A percentile compares a stretch with the other conserved stretches of the same genome.
Evolutionary conservation across 2,113 vertebrate species (phyloP).

Genomic region (cat (Felis catus)): DNA sequence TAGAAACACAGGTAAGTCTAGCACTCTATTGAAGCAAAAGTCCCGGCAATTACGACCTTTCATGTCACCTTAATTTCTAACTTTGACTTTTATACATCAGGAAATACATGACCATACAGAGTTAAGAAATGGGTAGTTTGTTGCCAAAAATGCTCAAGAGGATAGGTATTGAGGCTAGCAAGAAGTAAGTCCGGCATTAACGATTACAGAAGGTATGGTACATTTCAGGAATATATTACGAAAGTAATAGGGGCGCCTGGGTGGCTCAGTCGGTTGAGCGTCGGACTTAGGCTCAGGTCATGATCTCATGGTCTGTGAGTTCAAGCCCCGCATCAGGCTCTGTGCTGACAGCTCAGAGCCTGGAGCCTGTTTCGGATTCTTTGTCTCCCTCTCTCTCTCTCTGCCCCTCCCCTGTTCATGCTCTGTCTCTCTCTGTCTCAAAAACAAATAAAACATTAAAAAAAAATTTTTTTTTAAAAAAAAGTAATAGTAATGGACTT

Average conservation of each 20-base stretch:
- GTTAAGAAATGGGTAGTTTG: neutral
- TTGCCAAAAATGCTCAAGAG: neutral
- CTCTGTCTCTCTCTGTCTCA: no score
- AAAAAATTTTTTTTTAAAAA: no score
- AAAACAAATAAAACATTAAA: no score
- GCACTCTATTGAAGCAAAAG: constrained; percentile 52
- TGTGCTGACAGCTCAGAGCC: no score
- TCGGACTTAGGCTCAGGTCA: no score
- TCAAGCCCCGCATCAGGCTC: no score
- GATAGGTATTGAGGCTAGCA: neutral
- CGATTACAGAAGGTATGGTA: neutral
- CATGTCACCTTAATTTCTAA: constrained; percentile 28
- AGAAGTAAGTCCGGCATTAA: neutral
- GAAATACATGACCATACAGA: neutral
- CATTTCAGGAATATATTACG: neutral
- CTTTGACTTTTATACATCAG: neutral
- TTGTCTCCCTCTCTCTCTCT: no score
- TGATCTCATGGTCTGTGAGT: no score
- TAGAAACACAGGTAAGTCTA: neutral
- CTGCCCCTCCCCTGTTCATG: no score
- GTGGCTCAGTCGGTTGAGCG: no score
- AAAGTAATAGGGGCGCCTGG: no score
- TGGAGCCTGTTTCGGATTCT: no score
- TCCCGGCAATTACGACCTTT: constrained; percentile 62
- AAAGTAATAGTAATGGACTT: neutral